Percentiles rank a stretch among this genome's conserved stretches.
Conservation (phyloP, 2,113 vertebrate genomes). For the Campylorhamphus procurvoides region DNA sequence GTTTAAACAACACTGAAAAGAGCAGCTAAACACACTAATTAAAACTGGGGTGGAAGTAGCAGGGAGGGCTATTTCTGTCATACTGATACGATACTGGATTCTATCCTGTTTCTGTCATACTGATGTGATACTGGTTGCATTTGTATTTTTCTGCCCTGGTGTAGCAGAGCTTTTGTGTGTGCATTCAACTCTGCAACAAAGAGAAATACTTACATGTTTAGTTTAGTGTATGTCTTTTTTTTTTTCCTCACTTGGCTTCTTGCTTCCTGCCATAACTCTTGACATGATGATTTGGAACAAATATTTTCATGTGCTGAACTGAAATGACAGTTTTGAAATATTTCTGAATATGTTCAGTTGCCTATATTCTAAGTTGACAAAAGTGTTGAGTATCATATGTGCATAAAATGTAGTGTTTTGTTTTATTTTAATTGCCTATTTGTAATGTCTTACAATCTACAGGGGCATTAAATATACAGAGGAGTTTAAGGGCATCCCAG, state of each 20-base stretch:
- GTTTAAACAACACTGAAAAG: not conserved
- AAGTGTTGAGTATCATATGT: not conserved
- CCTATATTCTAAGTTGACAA: not conserved
- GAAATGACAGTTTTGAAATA: not conserved
- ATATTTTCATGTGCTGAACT: not conserved
- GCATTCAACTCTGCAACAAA: not conserved
- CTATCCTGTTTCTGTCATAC: not conserved
- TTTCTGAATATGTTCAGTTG: not conserved
- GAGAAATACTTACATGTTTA: not conserved
- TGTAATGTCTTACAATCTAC: not conserved
- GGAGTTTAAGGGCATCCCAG: constrained; percentile 69
- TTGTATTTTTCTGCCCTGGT: not conserved
- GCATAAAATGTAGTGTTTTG: not conserved
- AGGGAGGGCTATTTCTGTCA: not conserved
- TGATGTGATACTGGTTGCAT: not conserved
- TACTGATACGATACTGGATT: not conserved
- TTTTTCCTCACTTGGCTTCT: not conserved
- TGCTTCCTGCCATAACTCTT: not conserved
- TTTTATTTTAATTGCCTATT: not conserved
- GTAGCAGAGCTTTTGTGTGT: not conserved
- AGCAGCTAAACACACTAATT: not conserved
- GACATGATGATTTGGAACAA: not conserved
- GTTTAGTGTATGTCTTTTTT: not conserved
- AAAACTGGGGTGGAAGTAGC: not conserved
- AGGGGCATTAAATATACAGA: constrained; percentile 44